These are phyloP conservation scores for Criorhina ranunculi DNA, from an alignment of 2,888 invertebrate species.

Conservation along the genomic window DNA sequence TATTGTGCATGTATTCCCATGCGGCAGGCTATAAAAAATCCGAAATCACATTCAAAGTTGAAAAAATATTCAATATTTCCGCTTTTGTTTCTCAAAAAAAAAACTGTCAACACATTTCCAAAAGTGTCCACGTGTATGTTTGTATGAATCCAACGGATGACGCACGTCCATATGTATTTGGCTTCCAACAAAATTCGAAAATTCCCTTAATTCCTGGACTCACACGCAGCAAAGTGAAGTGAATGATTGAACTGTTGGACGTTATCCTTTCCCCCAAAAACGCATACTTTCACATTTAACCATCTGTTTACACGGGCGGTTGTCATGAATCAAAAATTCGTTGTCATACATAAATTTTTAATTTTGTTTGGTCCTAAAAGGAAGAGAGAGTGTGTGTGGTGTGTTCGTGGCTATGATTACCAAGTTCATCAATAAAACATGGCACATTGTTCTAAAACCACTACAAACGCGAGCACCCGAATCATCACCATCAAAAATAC, in stretches of 20 bases:
- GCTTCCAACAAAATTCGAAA: too few species aligned
- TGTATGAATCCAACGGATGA: background rate
- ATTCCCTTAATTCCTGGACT: slow-evolving; percentile 84
- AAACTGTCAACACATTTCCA: slow-evolving; percentile 27
- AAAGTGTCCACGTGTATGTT: background rate
- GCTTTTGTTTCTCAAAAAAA: slow-evolving; percentile 1
- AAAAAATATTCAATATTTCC: background rate
- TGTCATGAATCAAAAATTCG: slow-evolving; percentile 63
- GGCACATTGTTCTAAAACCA: slow-evolving; percentile 72
- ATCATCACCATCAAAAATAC: slow-evolving; percentile 70
- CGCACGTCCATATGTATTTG: background rate
- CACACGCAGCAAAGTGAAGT: slow-evolving; percentile 80
- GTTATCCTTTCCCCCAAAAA: background rate
- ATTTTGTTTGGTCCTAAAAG: slow-evolving; percentile 47
- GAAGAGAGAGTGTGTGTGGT: too few species aligned
- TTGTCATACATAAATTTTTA: slow-evolving; percentile 64
- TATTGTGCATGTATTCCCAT: slow-evolving; percentile 1
- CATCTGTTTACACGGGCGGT: slow-evolving; percentile 53
- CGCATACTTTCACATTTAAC: background rate
- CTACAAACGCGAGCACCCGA: slow-evolving; percentile 45
- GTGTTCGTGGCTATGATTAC: slow-evolving; percentile 54
- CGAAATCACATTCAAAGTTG: slow-evolving; percentile 16
- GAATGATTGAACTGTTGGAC: slow-evolving; percentile 46
- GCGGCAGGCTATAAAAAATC: slow-evolving; percentile 11
- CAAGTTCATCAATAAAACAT: slow-evolving; percentile 78